Evolutionary conservation across 1,140 invertebrate genomes (phyloP).

Genomic region (Lepidurus apus): DNA sequence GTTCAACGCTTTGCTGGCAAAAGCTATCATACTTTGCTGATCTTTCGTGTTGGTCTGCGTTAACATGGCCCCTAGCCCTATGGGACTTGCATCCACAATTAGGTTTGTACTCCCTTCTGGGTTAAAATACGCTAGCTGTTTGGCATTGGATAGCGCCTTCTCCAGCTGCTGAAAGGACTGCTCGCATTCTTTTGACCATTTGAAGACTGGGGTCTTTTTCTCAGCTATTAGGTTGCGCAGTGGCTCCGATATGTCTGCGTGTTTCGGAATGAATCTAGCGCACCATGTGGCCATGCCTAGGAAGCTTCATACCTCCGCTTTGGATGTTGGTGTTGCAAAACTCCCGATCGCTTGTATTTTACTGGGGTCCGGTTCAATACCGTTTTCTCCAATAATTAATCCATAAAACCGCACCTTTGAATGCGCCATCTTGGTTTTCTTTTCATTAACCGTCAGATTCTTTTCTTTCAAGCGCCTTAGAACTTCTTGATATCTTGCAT

Average conservation of each 20-base stretch:
- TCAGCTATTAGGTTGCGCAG: constrained; percentile 42
- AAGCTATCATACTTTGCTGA: constrained; percentile 39
- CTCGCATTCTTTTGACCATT: constrained; percentile 42
- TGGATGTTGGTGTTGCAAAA: constrained; percentile 40
- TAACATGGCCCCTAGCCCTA: constrained; percentile 45
- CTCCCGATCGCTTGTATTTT: constrained; percentile 43
- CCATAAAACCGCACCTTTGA: constrained; percentile 43
- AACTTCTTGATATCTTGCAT: constrained; percentile 10
- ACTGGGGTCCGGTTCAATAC: constrained; percentile 42
- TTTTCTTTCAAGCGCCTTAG: neutral
- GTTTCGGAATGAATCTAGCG: constrained; percentile 43
- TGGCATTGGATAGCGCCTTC: constrained; percentile 35
- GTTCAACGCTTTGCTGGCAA: constrained; percentile 39
- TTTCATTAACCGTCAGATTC: constrained; percentile 40
- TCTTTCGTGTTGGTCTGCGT: neutral
- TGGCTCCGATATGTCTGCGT: constrained; percentile 42
- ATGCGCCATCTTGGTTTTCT: constrained; percentile 40
- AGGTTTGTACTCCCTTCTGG: constrained; percentile 39
- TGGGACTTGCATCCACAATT: constrained; percentile 43
- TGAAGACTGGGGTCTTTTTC: constrained; percentile 41
- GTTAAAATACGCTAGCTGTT: constrained; percentile 39
- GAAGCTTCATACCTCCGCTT: constrained; percentile 43
- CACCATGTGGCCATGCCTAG: constrained; percentile 45
- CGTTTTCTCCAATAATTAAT: constrained; percentile 41
- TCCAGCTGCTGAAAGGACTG: constrained; percentile 39